Base-by-base conservation (phyloP, 1,140 invertebrate genomes). In the Cotesia vestalis region DNA sequence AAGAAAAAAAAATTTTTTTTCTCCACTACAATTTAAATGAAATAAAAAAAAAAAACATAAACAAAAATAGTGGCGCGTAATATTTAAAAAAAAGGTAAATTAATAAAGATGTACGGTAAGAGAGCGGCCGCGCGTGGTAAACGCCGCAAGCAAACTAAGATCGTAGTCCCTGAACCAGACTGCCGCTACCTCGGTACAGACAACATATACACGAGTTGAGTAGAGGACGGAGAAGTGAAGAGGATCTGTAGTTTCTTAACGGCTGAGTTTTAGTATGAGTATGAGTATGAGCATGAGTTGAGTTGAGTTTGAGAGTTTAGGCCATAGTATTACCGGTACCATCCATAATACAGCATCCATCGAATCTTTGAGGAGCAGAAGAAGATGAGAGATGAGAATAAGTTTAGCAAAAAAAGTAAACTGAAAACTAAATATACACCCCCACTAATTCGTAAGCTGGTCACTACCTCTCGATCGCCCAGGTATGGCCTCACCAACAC, bases 71-170 rank as follows among this genome's bases (percentile, higher is more conserved):
- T 4, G 1, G 11, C 27, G 34, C 60, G 60, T 62, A 35, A 35
- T 35, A n/a, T 40, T 36, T 38, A 12, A 12, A n/a, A 5, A 17
- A n/a, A n/a, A n/a, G 38, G 12, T 55, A 59, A 59, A 59, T 27
- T 9, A 14, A 27, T 36, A 27, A 67, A 67, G 40, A 67, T 55
- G 20, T 34, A 27, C 46, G 40, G 40, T 51, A 12, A n/a, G 14
- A 51, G 35, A 67, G 52, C 66, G 66, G 66, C 66, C 66, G 66
- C 46, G 51, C 66, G 66, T 67, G 27, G 66, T 67, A 67, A 67
- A 67, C 66, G 66, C 66, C 66, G 66, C 52, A 27, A 67, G 66
- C 66, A 55, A 67, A 67, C 66, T 67, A 55, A 67, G 51, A 67
- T 5, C 51, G 27, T 12, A 53, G 66, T 67, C 52, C 66, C 46